phyloP scores from a whole-genome alignment of 2,888 invertebrate species.

The Yponomeuta malinellus region DNA sequence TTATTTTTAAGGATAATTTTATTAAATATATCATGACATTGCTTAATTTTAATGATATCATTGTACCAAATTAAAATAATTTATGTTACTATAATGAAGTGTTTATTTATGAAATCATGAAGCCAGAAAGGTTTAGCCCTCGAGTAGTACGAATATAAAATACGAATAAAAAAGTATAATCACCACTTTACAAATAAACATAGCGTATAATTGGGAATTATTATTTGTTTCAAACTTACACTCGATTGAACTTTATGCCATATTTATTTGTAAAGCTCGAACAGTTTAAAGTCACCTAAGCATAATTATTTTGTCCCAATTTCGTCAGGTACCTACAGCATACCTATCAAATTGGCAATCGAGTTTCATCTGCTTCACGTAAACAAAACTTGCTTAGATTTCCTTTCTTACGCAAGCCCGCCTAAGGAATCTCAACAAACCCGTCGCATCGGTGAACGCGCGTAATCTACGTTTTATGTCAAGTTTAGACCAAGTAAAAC shows the following conservation, averaged over 20 bases:
- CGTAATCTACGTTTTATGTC: not conserved
- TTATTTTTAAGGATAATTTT: not conserved
- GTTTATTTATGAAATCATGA: not conserved
- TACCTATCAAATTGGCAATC: not conserved
- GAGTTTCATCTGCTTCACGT: constrained; percentile 1
- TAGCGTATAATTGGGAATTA: no score
- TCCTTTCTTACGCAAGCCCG: constrained; percentile 11
- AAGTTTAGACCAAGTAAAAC: not conserved
- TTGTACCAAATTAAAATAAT: not conserved
- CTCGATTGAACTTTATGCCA: no score
- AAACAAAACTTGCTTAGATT: constrained; percentile 8
- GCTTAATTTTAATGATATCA: not conserved
- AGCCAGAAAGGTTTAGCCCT: not conserved
- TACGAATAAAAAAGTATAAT: no score
- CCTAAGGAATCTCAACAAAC: constrained; percentile 9
- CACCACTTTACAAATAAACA: no score
- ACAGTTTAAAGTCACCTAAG: not conserved
- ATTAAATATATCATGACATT: not conserved
- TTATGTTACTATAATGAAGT: not conserved
- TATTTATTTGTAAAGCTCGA: not conserved
- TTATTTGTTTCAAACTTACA: no score
- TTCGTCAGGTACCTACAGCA: not conserved
- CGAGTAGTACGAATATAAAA: no score
- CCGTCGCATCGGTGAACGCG: not conserved
- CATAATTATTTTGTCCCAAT: constrained; percentile 6